phyloP scores from a whole-genome alignment of 2,113 vertebrate genomes.

The Nesoenas mayeri region DNA sequence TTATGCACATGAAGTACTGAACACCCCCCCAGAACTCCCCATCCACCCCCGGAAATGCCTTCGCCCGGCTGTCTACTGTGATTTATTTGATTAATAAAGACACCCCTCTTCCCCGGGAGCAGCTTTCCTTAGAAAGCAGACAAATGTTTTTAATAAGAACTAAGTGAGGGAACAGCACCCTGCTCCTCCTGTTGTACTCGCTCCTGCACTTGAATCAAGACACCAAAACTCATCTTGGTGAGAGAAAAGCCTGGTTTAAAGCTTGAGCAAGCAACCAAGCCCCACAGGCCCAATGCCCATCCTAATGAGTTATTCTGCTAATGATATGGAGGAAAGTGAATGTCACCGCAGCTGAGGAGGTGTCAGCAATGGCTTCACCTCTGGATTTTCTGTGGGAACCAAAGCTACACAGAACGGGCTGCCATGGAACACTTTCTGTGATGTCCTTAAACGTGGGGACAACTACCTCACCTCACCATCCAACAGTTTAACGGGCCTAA shows the following conservation, averaged over 20 bases:
- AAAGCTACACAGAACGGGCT: background rate
- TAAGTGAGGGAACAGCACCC: background rate
- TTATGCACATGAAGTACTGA: background rate
- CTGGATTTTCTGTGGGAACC: background rate
- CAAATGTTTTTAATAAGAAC: constrained; percentile 44
- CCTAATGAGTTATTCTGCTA: background rate
- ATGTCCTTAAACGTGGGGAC: background rate
- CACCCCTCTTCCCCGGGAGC: background rate
- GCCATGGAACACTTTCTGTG: background rate
- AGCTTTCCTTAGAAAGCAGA: constrained; percentile 9
- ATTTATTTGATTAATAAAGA: constrained; percentile 59
- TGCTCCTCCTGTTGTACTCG: background rate
- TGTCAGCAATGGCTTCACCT: background rate
- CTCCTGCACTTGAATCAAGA: background rate
- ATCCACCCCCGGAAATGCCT: background rate
- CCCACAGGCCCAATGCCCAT: too few species aligned
- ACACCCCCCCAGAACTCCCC: background rate
- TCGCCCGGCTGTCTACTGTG: background rate
- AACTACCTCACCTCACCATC: background rate
- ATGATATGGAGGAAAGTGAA: background rate
- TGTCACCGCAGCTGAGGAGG: background rate
- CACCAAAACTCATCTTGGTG: background rate
- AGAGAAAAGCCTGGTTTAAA: background rate
- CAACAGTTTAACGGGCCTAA: rapidly evolving
- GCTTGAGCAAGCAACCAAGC: background rate